Evolutionary conservation across 1,140 invertebrate genomes (phyloP).

Genomic region (Sitodiplosis mosellana): DNA sequence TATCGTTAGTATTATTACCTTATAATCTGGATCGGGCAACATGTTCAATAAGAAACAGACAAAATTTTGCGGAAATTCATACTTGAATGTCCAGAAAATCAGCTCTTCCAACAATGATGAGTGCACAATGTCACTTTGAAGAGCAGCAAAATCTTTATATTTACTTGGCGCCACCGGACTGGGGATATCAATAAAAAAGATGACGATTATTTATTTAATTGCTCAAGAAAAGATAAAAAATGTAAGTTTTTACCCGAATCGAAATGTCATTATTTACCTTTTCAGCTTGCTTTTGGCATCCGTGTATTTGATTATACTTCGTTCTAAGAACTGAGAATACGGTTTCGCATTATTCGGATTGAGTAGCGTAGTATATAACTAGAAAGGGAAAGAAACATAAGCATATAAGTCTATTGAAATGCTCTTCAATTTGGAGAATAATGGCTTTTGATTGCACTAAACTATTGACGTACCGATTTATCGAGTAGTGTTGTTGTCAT

Average conservation of each 20-base stretch:
- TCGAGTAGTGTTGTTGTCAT: conserved; percentile 81
- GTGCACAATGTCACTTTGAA: conserved; percentile 63
- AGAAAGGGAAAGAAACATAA: not conserved
- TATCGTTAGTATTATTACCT: conserved; percentile 39
- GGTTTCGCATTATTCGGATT: too few species aligned
- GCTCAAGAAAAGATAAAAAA: too few species aligned
- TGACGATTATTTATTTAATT: too few species aligned
- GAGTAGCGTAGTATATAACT: conserved; percentile 30
- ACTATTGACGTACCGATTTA: conserved; percentile 37
- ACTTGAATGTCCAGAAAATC: conserved; percentile 94
- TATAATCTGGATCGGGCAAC: conserved; percentile 87
- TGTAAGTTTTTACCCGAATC: too few species aligned
- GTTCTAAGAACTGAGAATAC: conserved; percentile 27
- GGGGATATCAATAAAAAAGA: not conserved
- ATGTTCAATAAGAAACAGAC: conserved; percentile 92
- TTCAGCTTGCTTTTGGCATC: conserved; percentile 58
- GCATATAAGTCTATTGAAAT: not conserved
- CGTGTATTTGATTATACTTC: conserved; percentile 58
- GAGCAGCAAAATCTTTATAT: conserved; percentile 54
- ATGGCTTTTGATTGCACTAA: not conserved
- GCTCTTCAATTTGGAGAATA: not conserved
- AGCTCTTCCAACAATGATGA: conserved; percentile 85
- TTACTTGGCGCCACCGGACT: conserved; percentile 63
- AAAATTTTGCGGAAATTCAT: conserved; percentile 92
- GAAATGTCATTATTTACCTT: conserved; percentile 22